Evolutionary conservation across 1,140 invertebrate species (phyloP), one percentile per base, ranked within the genome.

Genomic region (Saccostrea echinata): DNA sequence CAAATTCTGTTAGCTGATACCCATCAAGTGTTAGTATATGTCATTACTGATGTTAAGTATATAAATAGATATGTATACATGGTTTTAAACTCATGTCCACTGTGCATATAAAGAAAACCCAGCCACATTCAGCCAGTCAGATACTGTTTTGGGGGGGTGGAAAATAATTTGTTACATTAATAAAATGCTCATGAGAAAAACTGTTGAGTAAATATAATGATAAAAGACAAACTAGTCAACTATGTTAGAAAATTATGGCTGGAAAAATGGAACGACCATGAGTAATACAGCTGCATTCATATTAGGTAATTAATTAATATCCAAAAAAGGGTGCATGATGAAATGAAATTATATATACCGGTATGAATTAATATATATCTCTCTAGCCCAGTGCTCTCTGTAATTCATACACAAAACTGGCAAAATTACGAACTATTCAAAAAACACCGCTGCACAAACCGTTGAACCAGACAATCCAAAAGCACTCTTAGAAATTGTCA

Each of bases 171-270:
- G 27, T 76, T 76, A 76, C 9, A 30, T 27, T 76, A 76, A 9
- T 68, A 68, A 27, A 30, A 76, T 76, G 68, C 68, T 76, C 68
- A 76, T 30, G 68, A 76, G 27, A 33, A 76, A 76, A 33, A 11
- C 27, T 76, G 24, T 76, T 30, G 68, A 76, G 68, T 76, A 33
- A 76, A 76, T 76, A 27, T 76, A 76, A 76, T 76, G 68, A 43
- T 43, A 43, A 43, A 76, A 76, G 68, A 76, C 68, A 71, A 71
- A 30, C 68, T 76, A 76, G 24, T 30, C 68, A 76, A 30, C 68
- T 76, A 76, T 76, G 68, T 76, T 76, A 76, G 68, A 76, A 18
- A 21, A 61, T 61, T 61, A 61, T n/a, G 55, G n/a, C 4, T 61
- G 68, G 30, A 33, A 76, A 76, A 76, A 27, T 76, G 68, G 24